Base-by-base conservation (phyloP, 1,140 invertebrate species). In the Trichomalopsis sarcophagae region DNA sequence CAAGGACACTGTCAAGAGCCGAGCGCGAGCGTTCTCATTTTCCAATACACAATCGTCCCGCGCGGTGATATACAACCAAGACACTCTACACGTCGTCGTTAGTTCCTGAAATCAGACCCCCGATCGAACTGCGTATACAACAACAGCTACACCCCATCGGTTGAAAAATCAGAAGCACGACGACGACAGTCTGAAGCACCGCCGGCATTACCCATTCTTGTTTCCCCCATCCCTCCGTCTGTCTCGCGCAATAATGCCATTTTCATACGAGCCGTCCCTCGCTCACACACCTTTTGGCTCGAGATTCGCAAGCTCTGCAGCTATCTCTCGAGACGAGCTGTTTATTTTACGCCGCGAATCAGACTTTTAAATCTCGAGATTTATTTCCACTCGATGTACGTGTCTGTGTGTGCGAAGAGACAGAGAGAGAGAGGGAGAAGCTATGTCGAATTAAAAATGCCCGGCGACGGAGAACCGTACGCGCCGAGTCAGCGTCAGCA, bases 361-460 rank as follows among this genome's bases (percentile, higher is more conserved):
- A 47, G 68, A 82, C 80, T 82, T 74, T 82, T 36, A 82, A 74
- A 82, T 82, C 33, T 10, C 44, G 17, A 79, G 50, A 66, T 79
- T 68, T 66, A 79, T 62, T 79, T 79, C 30, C 55, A 3, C 55
- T 68, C 55, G 21, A 5, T 6, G 40, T 17, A 2, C 44, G 75
- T n/a, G 44, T 6, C 13, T 40, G 68, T 11, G n/a, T 62, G 36
- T 30, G 79, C 5, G 77, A 66, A 68, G 17, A 79, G 47, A 17
- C 13, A 21, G 30, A 62, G 77, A 21, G 30, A 62, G 77, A 66
- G 47, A 62, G n/a, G 27, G 27, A 62, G 21, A 62, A 62, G 55
- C 55, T n/a, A 62, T 62, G 33, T 14, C 36, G 82, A 84, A 84
- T 78, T 84, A 84, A 84, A 84, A 84, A 84, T 84, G 55, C 55